These are phyloP conservation scores for Stichopus horrens DNA, from an alignment of 53 echinoderm and acorn worm genomes.

Conservation along the genomic window DNA sequence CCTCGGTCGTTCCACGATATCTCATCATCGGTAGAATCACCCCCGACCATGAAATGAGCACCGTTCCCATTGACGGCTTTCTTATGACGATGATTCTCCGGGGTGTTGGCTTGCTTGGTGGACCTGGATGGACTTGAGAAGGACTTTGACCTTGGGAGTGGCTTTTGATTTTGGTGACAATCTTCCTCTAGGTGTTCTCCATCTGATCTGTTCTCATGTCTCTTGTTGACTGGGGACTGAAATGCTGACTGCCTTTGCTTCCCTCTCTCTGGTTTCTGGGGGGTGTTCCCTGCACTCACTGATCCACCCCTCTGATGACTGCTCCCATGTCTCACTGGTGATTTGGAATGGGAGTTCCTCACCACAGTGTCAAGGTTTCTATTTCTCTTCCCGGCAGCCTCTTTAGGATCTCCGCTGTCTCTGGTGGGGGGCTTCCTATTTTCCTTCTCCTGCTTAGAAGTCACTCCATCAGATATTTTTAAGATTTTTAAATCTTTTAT, in stretches of 20 bases:
- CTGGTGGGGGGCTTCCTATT: conserved; percentile 10
- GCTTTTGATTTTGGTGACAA: background rate
- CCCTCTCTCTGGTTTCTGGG: conserved; percentile 35
- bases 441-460: conserved; percentile 50
- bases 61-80: conserved; percentile 12
- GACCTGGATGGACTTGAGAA: conserved; percentile 4
- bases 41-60: conserved; percentile 9
- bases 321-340: conserved; percentile 5
- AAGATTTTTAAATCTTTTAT: conserved; percentile 89
- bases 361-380: background rate
- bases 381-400: conserved; percentile 21
- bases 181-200: conserved; percentile 16
- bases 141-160: conserved; percentile 15
- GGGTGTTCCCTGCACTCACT: conserved; percentile 39
- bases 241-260: conserved; percentile 28
- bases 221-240: conserved; percentile 14
- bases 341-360: conserved; percentile 27
- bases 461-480: conserved; percentile 67
- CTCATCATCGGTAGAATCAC: conserved; percentile 53
- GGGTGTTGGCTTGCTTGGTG: conserved; percentile 1
- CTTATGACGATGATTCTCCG: conserved; percentile 5
- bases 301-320: conserved; percentile 1
- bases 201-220: conserved; percentile 17
- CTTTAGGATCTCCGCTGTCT: conserved; percentile 12
- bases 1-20: conserved; percentile 36